phyloP scores from a whole-genome alignment of 2,113 vertebrate species.

The Perca flavescens region DNA sequence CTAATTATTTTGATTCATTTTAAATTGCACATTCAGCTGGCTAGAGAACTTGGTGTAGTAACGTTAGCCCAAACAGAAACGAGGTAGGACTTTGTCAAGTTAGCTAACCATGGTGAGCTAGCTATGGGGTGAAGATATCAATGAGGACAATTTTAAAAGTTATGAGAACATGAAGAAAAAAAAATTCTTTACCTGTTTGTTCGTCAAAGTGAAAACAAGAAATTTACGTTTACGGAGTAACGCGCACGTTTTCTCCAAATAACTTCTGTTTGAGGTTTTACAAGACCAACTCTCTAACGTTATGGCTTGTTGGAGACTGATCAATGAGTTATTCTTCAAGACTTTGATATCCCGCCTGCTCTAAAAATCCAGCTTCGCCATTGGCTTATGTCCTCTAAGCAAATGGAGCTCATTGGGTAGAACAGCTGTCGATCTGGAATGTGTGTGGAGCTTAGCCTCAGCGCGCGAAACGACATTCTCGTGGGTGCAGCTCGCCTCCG shows the following conservation, averaged over 20 bases:
- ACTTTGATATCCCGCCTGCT: conserved; percentile 81
- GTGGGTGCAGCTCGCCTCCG: conserved; percentile 72
- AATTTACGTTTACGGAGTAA: conserved; percentile 41
- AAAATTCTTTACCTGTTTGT: conserved; percentile 68
- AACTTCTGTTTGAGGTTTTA: conserved; percentile 45
- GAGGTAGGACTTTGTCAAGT: conserved; percentile 67
- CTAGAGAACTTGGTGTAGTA: not conserved
- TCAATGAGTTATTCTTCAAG: conserved; percentile 87
- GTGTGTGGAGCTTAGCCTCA: conserved; percentile 81
- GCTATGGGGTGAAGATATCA: conserved; percentile 37
- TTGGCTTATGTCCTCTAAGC: conserved; percentile 50
- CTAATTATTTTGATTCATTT: not conserved
- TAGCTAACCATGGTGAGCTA: conserved; percentile 70
- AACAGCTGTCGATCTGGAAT: conserved; percentile 47
- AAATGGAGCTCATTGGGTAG: conserved; percentile 48
- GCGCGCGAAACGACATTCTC: conserved; percentile 87
- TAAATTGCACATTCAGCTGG: not conserved
- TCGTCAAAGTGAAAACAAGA: conserved; percentile 60
- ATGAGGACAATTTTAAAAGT: conserved; percentile 50
- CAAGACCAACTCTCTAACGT: conserved; percentile 58
- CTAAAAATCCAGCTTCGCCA: not conserved
- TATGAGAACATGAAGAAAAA: conserved; percentile 18
- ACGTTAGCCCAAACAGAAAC: conserved; percentile 33
- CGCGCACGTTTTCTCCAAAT: conserved; percentile 47
- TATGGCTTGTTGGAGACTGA: conserved; percentile 69